Base-by-base conservation (phyloP, 1,140 invertebrate species). In the Plutomurus gul region DNA sequence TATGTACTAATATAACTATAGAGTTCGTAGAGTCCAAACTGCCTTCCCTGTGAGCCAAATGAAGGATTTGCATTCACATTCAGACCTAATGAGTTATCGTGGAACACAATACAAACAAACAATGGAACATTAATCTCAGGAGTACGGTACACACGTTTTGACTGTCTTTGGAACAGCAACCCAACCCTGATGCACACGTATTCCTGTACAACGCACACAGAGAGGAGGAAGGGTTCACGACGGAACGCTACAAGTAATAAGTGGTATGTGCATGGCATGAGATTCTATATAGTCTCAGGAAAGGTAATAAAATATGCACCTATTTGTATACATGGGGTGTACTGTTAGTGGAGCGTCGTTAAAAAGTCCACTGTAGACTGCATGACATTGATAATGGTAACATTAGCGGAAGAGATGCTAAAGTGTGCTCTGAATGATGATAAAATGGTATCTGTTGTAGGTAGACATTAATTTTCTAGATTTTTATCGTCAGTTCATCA, bases 141-240 rank as follows among this genome's bases (percentile, higher is more conserved):
- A 65, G 56, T 65, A 65, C 56, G 56, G 56, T 65, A 65, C 56
- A 65, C 56, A 65, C 56, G 56, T 65, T 65, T 65, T 33, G 25
- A 25, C 27, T 65, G 56, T 65, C 56, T 65, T 65, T 49, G 46
- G 2, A 16, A 49, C 20, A 49, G 18, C 8, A 56, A 30, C 25
- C 56, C 11, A 43, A 10, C 39, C 11, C 39, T n/a, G 39, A 10
- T 43, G 10, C 2, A 8, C 39, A n/a, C 39, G 11, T n/a, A 10
- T 43, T 3, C 27, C 7, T 4, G 13, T n/a, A 36, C 56, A 65
- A 65, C n/a, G 36, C 39, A 10, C 39, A 43, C 11, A 33, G n/a
- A n/a, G n/a, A n/a, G n/a, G n/a, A n/a, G n/a, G n/a, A n/a, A n/a
- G n/a, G n/a, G n/a, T n/a, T n/a, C n/a, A n/a, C n/a, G n/a, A n/a